These are phyloP conservation scores for Macquaria ambigua DNA, from an alignment of 2,113 vertebrate genomes.

Conservation along the genomic window DNA sequence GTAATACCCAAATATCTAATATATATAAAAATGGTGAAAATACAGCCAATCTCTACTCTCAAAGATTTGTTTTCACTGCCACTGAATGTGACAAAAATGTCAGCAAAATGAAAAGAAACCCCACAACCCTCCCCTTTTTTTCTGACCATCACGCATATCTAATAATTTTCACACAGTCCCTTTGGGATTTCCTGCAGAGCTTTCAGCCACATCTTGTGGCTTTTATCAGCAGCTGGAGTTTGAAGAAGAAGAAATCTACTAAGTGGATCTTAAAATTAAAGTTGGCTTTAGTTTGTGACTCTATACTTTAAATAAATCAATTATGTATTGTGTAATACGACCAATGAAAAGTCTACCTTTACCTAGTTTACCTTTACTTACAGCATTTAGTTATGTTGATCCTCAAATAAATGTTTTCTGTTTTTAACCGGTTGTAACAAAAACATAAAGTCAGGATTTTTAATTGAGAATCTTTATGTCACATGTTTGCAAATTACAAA, in stretches of 20 bases:
- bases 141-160: no score
- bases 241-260: no score
- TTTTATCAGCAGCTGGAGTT: neutral
- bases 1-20: neutral
- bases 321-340: neutral
- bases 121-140: neutral
- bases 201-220: neutral
- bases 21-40: neutral
- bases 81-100: neutral
- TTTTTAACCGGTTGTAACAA: neutral
- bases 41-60: neutral
- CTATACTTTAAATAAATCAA: neutral
- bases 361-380: neutral
- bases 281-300: neutral
- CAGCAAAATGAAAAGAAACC: neutral
- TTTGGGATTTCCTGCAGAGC: neutral
- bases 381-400: neutral
- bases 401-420: neutral
- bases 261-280: neutral
- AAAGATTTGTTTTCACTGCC: neutral
- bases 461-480: neutral
- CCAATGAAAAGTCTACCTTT: neutral
- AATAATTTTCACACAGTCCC: neutral
- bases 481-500: neutral
- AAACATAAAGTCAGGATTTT: neutral